Conservation (phyloP, 2,113 vertebrate species). For the Deroptyus accipitrinus region DNA sequence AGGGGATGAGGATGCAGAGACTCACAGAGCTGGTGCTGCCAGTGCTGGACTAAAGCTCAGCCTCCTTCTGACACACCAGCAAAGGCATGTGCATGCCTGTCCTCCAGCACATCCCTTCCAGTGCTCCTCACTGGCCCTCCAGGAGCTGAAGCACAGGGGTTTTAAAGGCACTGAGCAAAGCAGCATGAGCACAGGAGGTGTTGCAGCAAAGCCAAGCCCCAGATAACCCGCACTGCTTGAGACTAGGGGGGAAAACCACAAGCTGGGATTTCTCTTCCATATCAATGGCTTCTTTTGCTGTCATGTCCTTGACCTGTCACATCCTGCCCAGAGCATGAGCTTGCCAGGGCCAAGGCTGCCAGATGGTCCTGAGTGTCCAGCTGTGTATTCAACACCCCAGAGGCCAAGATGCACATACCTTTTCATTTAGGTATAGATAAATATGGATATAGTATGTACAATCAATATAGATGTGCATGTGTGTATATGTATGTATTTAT, state of each 20-base stretch:
- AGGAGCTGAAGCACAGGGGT: rapidly evolving
- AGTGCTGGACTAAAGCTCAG: not conserved
- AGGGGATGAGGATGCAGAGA: rapidly evolving
- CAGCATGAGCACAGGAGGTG: not conserved
- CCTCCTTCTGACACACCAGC: not conserved
- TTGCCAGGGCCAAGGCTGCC: not conserved
- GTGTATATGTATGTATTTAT: rapidly evolving
- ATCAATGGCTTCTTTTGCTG: rapidly evolving
- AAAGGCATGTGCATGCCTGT: not conserved
- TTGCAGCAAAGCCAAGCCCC: not conserved
- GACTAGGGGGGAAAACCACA: not conserved
- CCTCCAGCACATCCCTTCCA: rapidly evolving
- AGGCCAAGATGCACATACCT: rapidly evolving
- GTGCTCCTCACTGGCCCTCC: not conserved
- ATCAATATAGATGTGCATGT: rapidly evolving
- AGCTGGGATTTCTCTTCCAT: not conserved
- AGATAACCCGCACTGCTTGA: rapidly evolving
- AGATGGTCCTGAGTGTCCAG: not conserved
- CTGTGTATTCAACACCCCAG: rapidly evolving
- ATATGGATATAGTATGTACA: rapidly evolving
- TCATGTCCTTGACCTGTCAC: rapidly evolving
- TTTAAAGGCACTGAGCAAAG: not conserved
- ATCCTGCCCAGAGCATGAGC: not conserved
- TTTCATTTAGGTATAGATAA: rapidly evolving
- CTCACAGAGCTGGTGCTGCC: not conserved